Evolutionary conservation across 2,113 vertebrate genomes (phyloP).

Genomic region (Poeciliopsis retropinna): DNA sequence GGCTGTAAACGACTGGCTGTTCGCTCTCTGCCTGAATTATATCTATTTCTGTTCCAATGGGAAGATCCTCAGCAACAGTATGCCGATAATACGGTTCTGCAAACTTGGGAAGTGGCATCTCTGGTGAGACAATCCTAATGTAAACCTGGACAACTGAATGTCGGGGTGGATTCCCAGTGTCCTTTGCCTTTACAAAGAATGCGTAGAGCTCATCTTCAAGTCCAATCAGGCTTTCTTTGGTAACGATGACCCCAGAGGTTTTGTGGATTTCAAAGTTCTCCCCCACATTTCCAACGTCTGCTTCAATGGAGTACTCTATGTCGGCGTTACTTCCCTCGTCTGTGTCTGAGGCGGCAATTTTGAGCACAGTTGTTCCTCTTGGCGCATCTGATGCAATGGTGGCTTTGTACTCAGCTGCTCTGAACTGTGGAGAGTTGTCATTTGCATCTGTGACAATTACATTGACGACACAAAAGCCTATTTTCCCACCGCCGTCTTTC

Average conservation of each 20-base stretch:
- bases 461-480: conserved; percentile 92
- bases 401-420: conserved; percentile 88
- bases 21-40: conserved; percentile 85
- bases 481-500: conserved; percentile 92
- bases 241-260: conserved; percentile 87
- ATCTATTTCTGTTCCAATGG: conserved; percentile 91
- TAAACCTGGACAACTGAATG: conserved; percentile 90
- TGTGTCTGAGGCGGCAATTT: conserved; percentile 90
- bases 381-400: conserved; percentile 86
- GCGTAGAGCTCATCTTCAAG: conserved; percentile 91
- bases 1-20: conserved; percentile 82
- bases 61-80: conserved; percentile 86
- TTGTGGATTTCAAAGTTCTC: conserved; percentile 94
- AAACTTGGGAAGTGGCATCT: conserved; percentile 87
- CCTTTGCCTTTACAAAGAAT: conserved; percentile 91
- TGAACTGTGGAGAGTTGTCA: conserved; percentile 93
- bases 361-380: conserved; percentile 87
- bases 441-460: conserved; percentile 97
- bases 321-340: conserved; percentile 98
- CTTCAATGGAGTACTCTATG: conserved; percentile 88
- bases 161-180: conserved; percentile 87
- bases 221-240: conserved; percentile 95
- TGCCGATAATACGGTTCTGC: conserved; percentile 92
- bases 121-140: conserved; percentile 88
- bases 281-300: conserved; percentile 87